Percentiles rank a stretch among this genome's conserved stretches.
Conservation (phyloP, 2,888 invertebrate genomes). For the Conomelus anceps region DNA sequence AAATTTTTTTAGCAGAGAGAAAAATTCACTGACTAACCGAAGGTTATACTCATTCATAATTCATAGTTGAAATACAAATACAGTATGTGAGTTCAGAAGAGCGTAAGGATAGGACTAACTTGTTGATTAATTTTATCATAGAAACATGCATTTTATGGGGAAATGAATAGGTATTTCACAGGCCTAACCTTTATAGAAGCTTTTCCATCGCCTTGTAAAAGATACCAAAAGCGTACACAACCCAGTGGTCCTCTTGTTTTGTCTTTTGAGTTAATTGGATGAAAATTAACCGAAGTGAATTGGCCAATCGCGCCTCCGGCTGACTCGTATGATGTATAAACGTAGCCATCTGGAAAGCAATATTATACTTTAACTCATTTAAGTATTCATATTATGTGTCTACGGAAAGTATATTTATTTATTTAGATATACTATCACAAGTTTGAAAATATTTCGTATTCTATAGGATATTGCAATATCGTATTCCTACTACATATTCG, state of each 20-base stretch:
- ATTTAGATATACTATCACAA: too few species aligned
- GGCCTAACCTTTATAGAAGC: conserved; percentile 27
- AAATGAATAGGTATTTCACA: not conserved
- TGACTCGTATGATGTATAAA: conserved; percentile 31
- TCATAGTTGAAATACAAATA: too few species aligned
- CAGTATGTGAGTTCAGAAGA: too few species aligned
- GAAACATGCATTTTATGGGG: conserved; percentile 5
- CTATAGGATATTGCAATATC: too few species aligned
- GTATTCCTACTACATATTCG: too few species aligned
- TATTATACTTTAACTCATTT: not conserved
- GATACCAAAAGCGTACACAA: conserved; percentile 35
- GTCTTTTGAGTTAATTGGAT: conserved; percentile 23
- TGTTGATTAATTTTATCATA: too few species aligned
- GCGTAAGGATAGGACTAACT: too few species aligned
- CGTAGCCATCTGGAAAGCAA: conserved; percentile 34
- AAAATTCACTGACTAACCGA: too few species aligned
- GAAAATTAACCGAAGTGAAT: conserved; percentile 35
- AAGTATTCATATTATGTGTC: not conserved
- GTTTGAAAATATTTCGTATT: too few species aligned
- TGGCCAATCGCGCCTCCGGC: conserved; percentile 31
- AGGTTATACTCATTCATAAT: too few species aligned
- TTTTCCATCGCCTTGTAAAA: conserved; percentile 29
- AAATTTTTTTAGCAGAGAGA: too few species aligned
- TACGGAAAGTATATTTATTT: too few species aligned
- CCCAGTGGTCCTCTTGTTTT: conserved; percentile 30